phyloP scores from a whole-genome alignment of 2,888 invertebrate species.

The Oligia strigilis region DNA sequence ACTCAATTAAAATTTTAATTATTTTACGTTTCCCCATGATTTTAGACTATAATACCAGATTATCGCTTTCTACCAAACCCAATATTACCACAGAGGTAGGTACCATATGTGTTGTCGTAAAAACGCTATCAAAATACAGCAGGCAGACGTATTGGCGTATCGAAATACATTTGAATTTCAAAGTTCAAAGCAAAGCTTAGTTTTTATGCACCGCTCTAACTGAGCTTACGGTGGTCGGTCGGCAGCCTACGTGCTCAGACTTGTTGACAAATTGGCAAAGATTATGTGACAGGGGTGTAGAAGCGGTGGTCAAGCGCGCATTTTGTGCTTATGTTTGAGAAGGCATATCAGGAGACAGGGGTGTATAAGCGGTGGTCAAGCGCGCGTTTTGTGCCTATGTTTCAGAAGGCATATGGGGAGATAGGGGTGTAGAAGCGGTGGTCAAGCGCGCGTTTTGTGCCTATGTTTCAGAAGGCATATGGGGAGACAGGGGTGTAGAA shows the following conservation, averaged over 20 bases:
- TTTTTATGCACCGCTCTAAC: constrained; percentile 90
- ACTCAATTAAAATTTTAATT: not conserved
- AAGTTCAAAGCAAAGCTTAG: constrained; percentile 87
- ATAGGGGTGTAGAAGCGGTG: no score
- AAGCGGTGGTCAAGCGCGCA: not conserved
- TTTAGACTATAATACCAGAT: no score
- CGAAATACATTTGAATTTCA: constrained; percentile 88
- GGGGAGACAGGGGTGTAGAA: no score
- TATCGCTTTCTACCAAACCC: not conserved
- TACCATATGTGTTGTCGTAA: constrained; percentile 54
- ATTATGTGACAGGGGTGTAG: constrained; percentile 58
- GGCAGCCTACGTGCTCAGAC: constrained; percentile 85
- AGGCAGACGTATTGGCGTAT: constrained; percentile 81
- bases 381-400: no score
- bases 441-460: no score
- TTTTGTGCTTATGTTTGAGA: constrained; percentile 35
- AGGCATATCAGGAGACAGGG: no score
- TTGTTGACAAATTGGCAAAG: constrained; percentile 80
- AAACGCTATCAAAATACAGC: constrained; percentile 70
- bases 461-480: no score
- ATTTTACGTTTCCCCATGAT: not conserved
- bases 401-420: not conserved
- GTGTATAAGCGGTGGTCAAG: no score
- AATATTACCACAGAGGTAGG: constrained; percentile 1
- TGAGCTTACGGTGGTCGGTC: constrained; percentile 88